Base-by-base conservation (phyloP, 2,113 vertebrate species). In the Gobius niger region DNA sequence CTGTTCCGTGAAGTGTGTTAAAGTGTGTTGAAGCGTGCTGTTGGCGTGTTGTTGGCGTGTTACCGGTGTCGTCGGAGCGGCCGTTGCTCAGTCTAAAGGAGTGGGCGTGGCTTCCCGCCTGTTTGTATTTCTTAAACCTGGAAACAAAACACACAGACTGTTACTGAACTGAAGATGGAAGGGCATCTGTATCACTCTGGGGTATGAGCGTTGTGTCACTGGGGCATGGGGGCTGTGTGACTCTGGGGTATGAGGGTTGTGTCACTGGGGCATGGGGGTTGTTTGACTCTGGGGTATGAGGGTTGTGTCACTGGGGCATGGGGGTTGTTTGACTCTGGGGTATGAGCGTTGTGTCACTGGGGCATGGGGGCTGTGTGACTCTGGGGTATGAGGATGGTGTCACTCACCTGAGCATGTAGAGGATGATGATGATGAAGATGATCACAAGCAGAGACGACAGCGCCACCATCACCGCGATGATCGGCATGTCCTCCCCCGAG, bases 91-190 rank as follows among this genome's bases (percentile, higher is more conserved):
- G 90, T 1, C 96, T 94, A 83, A 98, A 99, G 82, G 98, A 98
- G 90, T 95, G 98, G 65, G 97, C 98, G 88, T 98, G 98, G 81
- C 95, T 98, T 75, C 97, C 97, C 50, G 96, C 95, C 87, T 99
- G 98, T 82, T 99, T 99, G 92, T 99, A 96, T 80, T 98, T 98
- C 90, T 99, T 99, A 91, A 99, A 99, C 93, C 98, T 99, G 88
- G 76, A 70, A 46, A 56, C 67, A 67, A 87, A 52, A 18, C 72
- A 49, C 24, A 24, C 24, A 24, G 24, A 24, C 24, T 24, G n/a
- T n/a, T 24, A 24, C 24, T 24, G 3, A 24, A 24, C 24, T 24
- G 24, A 24, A 24, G 19, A 19, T 5, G 52, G 18, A 10, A 53
- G 52, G 47, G 12, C 10, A 49, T 13, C 47, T n/a, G n/a, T n/a